These are phyloP conservation scores for Drosophila ironensis DNA, from an alignment of 1,140 invertebrate species.

Conservation along the genomic window DNA sequence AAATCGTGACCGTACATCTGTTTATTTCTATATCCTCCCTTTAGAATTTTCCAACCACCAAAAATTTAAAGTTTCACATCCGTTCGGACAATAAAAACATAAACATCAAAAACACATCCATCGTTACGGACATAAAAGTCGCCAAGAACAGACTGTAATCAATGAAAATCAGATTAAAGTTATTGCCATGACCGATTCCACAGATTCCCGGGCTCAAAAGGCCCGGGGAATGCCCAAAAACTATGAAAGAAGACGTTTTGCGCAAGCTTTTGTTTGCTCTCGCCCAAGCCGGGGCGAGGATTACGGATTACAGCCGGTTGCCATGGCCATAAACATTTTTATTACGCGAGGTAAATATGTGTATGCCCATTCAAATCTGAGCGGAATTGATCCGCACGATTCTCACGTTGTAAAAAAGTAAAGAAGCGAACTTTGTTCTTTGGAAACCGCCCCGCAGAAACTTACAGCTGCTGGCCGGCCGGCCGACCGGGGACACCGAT, in stretches of 20 bases:
- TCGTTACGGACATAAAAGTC: constrained; percentile 20
- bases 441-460: constrained; percentile 26
- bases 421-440: constrained; percentile 30
- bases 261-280: constrained; percentile 34
- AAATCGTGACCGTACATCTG: constrained; percentile 11
- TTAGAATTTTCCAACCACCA: not conserved
- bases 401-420: constrained; percentile 35
- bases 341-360: constrained; percentile 11
- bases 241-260: constrained; percentile 5
- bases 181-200: constrained; percentile 33
- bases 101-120: constrained; percentile 11
- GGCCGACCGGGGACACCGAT: constrained; percentile 22
- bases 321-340: constrained; percentile 38
- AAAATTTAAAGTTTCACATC: not conserved
- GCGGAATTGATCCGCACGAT: constrained; percentile 34
- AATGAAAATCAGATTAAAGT: constrained; percentile 36
- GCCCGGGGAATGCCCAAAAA: constrained; percentile 1
- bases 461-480: constrained; percentile 27
- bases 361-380: constrained; percentile 23
- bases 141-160: constrained; percentile 10
- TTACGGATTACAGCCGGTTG: constrained; percentile 40
- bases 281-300: constrained; percentile 6
- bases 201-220: no score
- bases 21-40: not conserved
- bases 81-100: constrained; percentile 4